Percentiles rank a stretch among this genome's conserved stretches.
Evolutionary conservation across 2,797 vertebrate species (phyloP).

Genomic region (Botia almorhae): DNA sequence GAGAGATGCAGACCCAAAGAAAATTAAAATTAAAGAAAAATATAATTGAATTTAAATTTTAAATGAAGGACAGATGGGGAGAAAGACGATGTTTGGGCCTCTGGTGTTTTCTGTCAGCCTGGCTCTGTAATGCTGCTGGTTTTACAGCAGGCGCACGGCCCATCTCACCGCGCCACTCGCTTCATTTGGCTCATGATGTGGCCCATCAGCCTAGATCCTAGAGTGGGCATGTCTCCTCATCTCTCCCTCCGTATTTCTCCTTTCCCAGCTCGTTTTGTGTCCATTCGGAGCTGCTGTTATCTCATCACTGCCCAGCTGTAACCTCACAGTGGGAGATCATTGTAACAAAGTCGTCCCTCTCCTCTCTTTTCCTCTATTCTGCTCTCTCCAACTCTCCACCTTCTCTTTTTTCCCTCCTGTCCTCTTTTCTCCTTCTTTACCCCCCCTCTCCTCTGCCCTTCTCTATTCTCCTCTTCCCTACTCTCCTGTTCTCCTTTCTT

Average conservation of each 20-base stretch:
- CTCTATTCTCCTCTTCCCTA: background rate
- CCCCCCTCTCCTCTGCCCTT: too few species aligned
- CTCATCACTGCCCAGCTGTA: conserved; percentile 34
- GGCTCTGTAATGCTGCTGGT: conserved; percentile 7
- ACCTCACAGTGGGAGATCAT: conserved; percentile 28
- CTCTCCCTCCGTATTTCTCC: conserved; percentile 16
- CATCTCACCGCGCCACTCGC: conserved; percentile 65
- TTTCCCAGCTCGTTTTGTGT: conserved; percentile 5
- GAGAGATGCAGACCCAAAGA: conserved; percentile 29
- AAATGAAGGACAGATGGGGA: background rate
- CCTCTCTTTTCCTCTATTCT: background rate
- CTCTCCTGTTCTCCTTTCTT: too few species aligned
- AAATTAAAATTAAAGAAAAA: conserved; percentile 49
- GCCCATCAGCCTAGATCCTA: conserved; percentile 73
- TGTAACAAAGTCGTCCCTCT: conserved; percentile 6
- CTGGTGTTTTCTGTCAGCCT: conserved; percentile 14
- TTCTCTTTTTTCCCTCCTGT: background rate
- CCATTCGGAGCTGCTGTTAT: conserved; percentile 27
- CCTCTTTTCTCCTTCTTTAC: background rate
- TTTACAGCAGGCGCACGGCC: conserved; percentile 14
- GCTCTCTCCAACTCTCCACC: background rate
- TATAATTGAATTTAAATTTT: conserved; percentile 25
- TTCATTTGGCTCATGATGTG: conserved; percentile 80
- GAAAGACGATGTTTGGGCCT: conserved; percentile 4
- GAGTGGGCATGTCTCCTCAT: conserved; percentile 58